phyloP scores from a whole-genome alignment of 2,113 vertebrate species.

The Oxyruncus cristatus region DNA sequence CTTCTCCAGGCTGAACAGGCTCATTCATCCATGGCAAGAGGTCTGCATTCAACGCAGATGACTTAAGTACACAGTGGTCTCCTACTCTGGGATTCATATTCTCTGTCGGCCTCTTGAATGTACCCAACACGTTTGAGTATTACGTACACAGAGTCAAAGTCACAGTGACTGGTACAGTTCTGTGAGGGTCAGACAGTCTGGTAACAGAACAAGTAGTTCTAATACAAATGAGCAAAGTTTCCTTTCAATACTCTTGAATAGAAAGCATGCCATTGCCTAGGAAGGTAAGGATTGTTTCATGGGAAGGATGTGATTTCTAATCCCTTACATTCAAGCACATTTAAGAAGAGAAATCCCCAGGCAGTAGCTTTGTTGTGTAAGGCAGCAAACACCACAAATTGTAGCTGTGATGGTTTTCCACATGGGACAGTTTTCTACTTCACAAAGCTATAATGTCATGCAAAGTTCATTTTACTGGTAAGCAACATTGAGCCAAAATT shows the following conservation, averaged over 20 bases:
- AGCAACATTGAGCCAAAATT: slow-evolving; percentile 55
- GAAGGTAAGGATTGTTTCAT: not conserved
- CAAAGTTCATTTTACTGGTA: slow-evolving; percentile 55
- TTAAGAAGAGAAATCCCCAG: not conserved
- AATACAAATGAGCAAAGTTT: not conserved
- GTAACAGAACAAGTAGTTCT: not conserved
- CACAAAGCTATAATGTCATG: not conserved
- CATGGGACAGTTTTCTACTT: not conserved
- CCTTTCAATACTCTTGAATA: not conserved
- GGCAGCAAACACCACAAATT: not conserved
- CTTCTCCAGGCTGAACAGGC: not conserved
- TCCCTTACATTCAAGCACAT: not conserved
- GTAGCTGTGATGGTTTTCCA: not conserved
- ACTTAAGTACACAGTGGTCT: not conserved
- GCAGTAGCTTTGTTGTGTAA: not conserved
- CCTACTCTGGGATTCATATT: not conserved
- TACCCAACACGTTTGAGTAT: accelerated
- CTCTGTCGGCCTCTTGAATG: not conserved
- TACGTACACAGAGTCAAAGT: not conserved
- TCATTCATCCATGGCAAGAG: not conserved
- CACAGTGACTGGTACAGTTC: not conserved
- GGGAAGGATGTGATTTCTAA: not conserved
- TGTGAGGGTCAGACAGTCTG: not conserved
- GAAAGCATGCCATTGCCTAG: not conserved
- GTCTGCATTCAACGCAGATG: not conserved